Conservation (phyloP, 2,113 vertebrate species). For the Thamnophis sirtalis region DNA sequence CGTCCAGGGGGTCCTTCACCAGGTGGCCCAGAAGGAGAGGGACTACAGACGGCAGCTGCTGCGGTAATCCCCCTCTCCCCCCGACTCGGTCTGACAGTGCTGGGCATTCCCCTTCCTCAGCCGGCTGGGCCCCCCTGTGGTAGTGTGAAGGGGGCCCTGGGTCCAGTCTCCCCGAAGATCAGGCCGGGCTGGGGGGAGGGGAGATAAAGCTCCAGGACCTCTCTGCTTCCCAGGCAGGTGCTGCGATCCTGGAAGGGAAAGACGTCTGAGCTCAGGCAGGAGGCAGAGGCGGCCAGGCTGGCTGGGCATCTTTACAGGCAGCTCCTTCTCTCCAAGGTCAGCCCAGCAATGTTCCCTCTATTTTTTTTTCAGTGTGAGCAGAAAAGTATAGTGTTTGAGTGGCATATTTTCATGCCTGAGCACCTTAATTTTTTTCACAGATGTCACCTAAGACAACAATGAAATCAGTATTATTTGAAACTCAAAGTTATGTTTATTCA, state of each 20-base stretch:
- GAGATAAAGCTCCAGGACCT: background rate
- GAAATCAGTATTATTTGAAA: no score
- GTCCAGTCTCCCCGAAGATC: background rate
- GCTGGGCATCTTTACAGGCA: constrained; percentile 70
- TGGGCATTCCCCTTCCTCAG: background rate
- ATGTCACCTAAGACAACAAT: no score
- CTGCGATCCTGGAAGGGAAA: constrained; percentile 75
- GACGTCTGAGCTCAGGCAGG: constrained; percentile 18
- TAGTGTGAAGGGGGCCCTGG: background rate
- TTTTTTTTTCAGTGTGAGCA: no score
- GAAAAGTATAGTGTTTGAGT: no score
- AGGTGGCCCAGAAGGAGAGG: constrained; percentile 61
- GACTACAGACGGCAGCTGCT: constrained; percentile 31
- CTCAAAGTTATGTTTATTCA: no score
- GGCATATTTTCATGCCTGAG: no score
- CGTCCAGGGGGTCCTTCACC: constrained; percentile 31
- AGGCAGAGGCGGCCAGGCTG: constrained; percentile 42
- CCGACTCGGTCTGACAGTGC: no score
- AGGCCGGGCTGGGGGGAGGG: background rate
- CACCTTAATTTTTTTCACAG: no score
- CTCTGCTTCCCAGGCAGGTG: constrained; percentile 52
- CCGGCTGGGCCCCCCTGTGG: background rate
- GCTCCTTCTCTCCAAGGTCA: constrained; percentile 75
- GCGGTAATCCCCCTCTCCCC: constrained; percentile 48
- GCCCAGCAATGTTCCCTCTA: no score